phyloP scores from a whole-genome alignment of 2,888 invertebrate genomes.

The Agrotis ipsilon region DNA sequence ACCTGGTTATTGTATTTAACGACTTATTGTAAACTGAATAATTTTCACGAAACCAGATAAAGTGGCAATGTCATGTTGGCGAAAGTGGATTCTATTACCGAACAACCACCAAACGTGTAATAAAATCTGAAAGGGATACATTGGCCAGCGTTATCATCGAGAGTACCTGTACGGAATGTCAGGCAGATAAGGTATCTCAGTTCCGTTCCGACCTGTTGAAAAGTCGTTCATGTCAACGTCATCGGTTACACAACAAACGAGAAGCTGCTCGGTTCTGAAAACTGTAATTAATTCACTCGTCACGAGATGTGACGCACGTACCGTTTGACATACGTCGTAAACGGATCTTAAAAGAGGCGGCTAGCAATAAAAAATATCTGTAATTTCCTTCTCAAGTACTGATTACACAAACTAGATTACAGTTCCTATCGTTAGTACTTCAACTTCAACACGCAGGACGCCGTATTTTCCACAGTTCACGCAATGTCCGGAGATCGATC shows the following conservation, averaged over 20 bases:
- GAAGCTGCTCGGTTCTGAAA: constrained; percentile 58
- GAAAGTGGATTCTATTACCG: constrained; percentile 34
- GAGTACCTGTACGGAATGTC: constrained; percentile 68
- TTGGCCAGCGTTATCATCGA: constrained; percentile 60
- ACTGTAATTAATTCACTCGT: constrained; percentile 69
- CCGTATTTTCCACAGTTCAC: constrained; percentile 10
- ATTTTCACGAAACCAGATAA: constrained; percentile 32
- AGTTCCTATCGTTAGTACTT: constrained; percentile 11
- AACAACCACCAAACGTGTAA: constrained; percentile 29
- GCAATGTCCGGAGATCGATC: constrained; percentile 57
- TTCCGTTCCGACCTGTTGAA: constrained; percentile 71
- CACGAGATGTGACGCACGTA: constrained; percentile 69
- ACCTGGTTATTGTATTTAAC: constrained; percentile 24
- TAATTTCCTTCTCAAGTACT: constrained; percentile 33
- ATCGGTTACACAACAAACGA: constrained; percentile 67
- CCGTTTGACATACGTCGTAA: constrained; percentile 54
- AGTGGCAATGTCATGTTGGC: constrained; percentile 25
- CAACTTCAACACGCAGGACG: background rate
- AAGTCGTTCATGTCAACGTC: constrained; percentile 66
- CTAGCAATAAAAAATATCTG: constrained; percentile 39
- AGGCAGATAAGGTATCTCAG: constrained; percentile 73
- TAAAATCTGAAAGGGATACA: constrained; percentile 59
- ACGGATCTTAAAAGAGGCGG: constrained; percentile 48
- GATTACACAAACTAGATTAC: constrained; percentile 15
- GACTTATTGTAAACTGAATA: constrained; percentile 32